Conservation (phyloP, 2,888 invertebrate genomes). For the Philopedon plagiatum region DNA sequence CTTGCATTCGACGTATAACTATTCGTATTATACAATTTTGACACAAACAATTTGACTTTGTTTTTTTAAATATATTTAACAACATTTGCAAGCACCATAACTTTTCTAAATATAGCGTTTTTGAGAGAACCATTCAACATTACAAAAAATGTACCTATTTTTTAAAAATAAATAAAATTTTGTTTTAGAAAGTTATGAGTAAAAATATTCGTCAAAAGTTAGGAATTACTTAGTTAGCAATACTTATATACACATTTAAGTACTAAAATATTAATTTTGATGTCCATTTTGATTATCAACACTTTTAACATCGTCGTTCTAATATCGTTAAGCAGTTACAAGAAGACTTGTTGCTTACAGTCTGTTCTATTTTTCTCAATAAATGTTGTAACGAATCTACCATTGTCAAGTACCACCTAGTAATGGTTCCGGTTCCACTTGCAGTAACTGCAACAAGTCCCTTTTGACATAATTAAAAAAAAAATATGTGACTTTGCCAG, state of each 20-base stretch:
- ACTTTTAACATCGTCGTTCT: no score
- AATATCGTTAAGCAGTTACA: no score
- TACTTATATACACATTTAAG: not conserved
- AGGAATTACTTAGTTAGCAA: no score
- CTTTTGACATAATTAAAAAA: no score
- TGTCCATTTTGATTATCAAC: not conserved
- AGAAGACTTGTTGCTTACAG: no score
- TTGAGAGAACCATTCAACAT: not conserved
- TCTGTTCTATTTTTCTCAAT: no score
- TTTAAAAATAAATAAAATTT: not conserved
- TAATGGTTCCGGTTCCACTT: no score
- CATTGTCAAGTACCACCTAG: no score
- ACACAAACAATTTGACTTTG: not conserved
- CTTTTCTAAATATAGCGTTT: not conserved
- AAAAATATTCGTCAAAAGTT: not conserved
- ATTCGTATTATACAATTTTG: not conserved
- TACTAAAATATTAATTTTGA: not conserved
- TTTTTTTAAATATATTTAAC: not conserved
- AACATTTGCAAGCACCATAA: conserved; percentile 1
- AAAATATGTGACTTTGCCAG: no score
- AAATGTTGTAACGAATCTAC: no score
- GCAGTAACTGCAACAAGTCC: no score
- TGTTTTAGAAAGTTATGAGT: not conserved
- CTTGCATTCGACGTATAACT: not conserved
- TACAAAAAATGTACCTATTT: not conserved